These are phyloP conservation scores for Nomia melanderi DNA, from an alignment of 1,140 invertebrate species.

Conservation along the genomic window DNA sequence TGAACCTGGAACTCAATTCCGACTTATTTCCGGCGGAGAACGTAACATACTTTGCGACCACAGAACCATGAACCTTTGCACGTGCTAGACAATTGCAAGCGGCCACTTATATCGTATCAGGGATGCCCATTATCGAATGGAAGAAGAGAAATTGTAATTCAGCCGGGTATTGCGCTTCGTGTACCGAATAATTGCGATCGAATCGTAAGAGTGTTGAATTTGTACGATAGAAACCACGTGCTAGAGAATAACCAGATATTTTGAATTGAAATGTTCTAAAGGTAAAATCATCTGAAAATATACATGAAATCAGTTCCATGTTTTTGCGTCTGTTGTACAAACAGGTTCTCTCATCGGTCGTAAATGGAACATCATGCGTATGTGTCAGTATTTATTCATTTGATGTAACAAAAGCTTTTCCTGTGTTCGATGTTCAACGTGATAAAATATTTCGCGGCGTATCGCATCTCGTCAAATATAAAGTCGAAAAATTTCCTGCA, in stretches of 20 bases:
- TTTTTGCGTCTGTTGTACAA: no score
- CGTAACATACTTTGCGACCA: slow-evolving; percentile 47
- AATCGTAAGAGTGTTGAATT: slow-evolving; percentile 5
- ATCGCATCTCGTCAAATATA: not conserved
- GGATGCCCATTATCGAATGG: slow-evolving; percentile 44
- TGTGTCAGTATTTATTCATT: no score
- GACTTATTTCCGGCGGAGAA: slow-evolving; percentile 37
- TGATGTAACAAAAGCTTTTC: no score
- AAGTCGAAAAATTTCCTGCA: not conserved
- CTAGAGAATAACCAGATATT: no score
- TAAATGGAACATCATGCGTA: no score
- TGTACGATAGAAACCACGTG: not conserved
- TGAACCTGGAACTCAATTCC: slow-evolving; percentile 31
- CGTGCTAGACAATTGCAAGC: slow-evolving; percentile 43
- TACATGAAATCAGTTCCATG: no score
- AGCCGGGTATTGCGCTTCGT: slow-evolving; percentile 47
- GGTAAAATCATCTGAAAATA: no score
- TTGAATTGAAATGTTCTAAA: no score
- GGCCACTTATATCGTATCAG: slow-evolving; percentile 43
- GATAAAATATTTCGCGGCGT: not conserved
- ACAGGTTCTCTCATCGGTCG: no score
- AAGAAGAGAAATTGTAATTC: slow-evolving; percentile 53
- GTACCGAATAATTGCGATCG: slow-evolving; percentile 47
- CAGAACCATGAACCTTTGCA: slow-evolving; percentile 47
- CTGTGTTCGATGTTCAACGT: no score